Evolutionary conservation across 1,140 invertebrate species (phyloP), one percentile per base, ranked within the genome.

Genomic region (Drosophila saltans): DNA sequence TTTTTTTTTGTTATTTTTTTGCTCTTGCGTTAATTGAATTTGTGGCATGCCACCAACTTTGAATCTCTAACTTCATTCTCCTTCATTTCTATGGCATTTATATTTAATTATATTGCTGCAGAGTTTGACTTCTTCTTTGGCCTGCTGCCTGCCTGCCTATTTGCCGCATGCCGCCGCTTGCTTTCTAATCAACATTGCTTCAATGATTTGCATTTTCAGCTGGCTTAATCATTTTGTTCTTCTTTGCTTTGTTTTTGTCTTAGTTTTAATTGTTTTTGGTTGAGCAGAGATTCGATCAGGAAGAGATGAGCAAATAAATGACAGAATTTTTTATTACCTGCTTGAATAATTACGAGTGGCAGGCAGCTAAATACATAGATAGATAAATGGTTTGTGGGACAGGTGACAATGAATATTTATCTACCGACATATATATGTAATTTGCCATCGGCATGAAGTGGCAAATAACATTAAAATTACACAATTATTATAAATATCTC

Each of bases 171-270:
- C 64, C 73, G 74, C 16, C 16, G 16, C 16, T 16, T 16, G 16
- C 81, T 88, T 83, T 88, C 83, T 89, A 88, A 86, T 75, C 83
- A 74, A 69, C 81, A 78, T 74, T 85, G 82, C 61, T 70, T 41
- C 70, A 77, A 77, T 83, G 81, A 88, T 88, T 88, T 88, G 84
- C 73, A 83, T 88, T 83, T 88, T 88, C 81, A 86, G 79, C 80
- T 82, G 82, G 66, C 70, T 64, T 66, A 71, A 57, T 75, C 73
- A 66, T 30, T 68, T 36, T 30, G 33, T 36, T 45, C 36, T 71
- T 71, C 36, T 45, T 30, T 45, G 56, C 78, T 69, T 73, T 21
- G 30, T 59, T 69, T 64, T 57, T 56, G 70, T 52, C 64, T 55
- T 36, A 56, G 59, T 64, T 66, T 68, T 72, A 66, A 60, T 83